A percentile compares a stretch with the other conserved stretches of the same genome.
Conservation (phyloP, 2,888 invertebrate species). For the Brassicogethes aeneus region DNA sequence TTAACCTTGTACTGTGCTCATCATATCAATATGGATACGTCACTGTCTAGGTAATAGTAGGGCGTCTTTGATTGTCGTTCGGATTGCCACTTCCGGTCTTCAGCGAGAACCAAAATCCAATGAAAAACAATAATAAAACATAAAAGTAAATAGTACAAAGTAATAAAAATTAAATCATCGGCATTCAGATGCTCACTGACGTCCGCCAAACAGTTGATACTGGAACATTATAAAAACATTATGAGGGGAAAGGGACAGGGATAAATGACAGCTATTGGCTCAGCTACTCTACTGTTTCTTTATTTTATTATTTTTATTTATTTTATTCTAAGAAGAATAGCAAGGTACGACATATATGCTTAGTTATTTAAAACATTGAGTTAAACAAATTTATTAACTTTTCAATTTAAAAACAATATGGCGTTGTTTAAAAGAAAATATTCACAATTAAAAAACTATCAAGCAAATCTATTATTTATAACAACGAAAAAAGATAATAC, state of each 20-base stretch:
- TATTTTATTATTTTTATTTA: constrained; percentile 2
- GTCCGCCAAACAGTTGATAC: constrained; percentile 42
- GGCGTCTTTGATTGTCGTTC: constrained; percentile 32
- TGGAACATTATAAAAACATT: constrained; percentile 40
- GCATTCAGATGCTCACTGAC: constrained; percentile 37
- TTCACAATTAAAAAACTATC: too few species aligned
- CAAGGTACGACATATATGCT: neutral
- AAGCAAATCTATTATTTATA: too few species aligned
- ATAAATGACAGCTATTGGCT: too few species aligned
- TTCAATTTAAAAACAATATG: too few species aligned
- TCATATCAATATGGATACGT: too few species aligned
- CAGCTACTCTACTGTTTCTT: constrained; percentile 13
- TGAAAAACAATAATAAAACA: constrained; percentile 20
- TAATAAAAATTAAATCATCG: constrained; percentile 29
- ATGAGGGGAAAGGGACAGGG: too few species aligned
- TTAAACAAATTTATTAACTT: too few species aligned
- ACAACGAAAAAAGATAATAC: too few species aligned
- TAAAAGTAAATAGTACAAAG: constrained; percentile 20
- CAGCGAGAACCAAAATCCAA: constrained; percentile 19
- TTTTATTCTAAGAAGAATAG: too few species aligned
- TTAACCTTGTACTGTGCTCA: neutral
- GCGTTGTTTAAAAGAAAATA: too few species aligned
- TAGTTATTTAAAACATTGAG: too few species aligned
- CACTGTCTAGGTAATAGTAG: neutral
- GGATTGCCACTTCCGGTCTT: constrained; percentile 35